phyloP scores from a whole-genome alignment of 2,113 vertebrate species.

The Pluvianellus socialis region DNA sequence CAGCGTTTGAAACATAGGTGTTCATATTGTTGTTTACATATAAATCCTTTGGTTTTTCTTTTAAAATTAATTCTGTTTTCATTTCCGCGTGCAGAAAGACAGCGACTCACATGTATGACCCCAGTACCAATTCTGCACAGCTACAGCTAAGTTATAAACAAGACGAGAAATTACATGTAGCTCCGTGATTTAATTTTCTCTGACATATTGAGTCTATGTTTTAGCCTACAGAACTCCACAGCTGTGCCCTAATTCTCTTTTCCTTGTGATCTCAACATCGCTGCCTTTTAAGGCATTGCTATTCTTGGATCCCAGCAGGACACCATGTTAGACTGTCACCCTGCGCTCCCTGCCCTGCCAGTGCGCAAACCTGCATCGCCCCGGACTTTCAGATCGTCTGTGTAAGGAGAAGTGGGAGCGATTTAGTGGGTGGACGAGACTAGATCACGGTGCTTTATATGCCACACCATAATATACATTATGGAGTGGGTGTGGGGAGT shows the following conservation, averaged over 20 bases:
- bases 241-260: conserved; percentile 87
- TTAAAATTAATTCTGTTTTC: not conserved
- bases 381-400: not conserved
- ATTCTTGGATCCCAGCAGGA: conserved; percentile 76
- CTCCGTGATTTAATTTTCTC: conserved; percentile 83
- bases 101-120: not conserved
- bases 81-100: not conserved
- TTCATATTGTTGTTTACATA: not conserved
- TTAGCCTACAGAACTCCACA: conserved; percentile 87
- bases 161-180: conserved; percentile 55
- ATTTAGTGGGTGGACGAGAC: not conserved
- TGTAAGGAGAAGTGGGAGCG: conserved; percentile 29
- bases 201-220: conserved; percentile 90
- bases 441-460: not conserved
- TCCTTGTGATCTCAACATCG: conserved; percentile 80
- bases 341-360: conserved; percentile 23
- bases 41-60: not conserved
- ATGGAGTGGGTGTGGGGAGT: not conserved
- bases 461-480: rapidly evolving
- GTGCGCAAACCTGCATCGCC: conserved; percentile 30
- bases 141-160: conserved; percentile 20
- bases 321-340: conserved; percentile 77
- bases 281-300: conserved; percentile 80
- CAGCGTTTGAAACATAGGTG: not conserved
- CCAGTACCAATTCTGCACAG: conserved; percentile 22